Conservation (phyloP, 2,113 vertebrate species). For the Callithrix jacchus region DNA sequence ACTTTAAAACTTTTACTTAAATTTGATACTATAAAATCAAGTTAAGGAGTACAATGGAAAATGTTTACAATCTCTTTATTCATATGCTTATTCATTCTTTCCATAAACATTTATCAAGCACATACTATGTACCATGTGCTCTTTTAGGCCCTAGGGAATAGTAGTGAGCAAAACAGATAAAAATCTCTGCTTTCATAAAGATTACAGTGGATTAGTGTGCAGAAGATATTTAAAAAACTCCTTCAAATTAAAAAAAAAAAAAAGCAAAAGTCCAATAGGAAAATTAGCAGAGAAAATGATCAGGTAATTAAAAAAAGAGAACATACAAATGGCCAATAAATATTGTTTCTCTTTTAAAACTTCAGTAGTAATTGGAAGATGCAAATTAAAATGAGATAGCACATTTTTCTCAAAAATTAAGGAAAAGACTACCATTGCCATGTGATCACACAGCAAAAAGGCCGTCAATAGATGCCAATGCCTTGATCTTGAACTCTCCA, state of each 20-base stretch:
- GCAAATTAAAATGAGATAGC: not conserved
- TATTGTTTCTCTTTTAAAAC: not conserved
- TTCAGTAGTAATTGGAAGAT: not conserved
- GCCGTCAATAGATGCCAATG: too few relatives aligned
- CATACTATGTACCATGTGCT: not conserved
- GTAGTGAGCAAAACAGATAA: not conserved
- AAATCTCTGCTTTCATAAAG: not conserved
- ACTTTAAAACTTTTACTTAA: constrained; percentile 19
- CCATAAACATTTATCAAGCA: not conserved
- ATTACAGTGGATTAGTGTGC: not conserved
- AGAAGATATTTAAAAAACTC: not conserved
- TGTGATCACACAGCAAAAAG: too few relatives aligned
- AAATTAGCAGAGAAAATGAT: not conserved
- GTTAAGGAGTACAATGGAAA: not conserved
- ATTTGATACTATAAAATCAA: not conserved
- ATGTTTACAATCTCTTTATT: not conserved
- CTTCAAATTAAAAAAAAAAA: not conserved
- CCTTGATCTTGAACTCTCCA: too few relatives aligned
- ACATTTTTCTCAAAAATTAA: not conserved
- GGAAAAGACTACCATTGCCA: not conserved
- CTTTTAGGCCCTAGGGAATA: not conserved
- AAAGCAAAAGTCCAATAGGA: not conserved
- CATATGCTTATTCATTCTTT: not conserved
- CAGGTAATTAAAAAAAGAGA: not conserved
- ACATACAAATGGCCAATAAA: not conserved